phyloP scores from a whole-genome alignment of 2,113 vertebrate genomes.

The Scytalopus superciliaris region DNA sequence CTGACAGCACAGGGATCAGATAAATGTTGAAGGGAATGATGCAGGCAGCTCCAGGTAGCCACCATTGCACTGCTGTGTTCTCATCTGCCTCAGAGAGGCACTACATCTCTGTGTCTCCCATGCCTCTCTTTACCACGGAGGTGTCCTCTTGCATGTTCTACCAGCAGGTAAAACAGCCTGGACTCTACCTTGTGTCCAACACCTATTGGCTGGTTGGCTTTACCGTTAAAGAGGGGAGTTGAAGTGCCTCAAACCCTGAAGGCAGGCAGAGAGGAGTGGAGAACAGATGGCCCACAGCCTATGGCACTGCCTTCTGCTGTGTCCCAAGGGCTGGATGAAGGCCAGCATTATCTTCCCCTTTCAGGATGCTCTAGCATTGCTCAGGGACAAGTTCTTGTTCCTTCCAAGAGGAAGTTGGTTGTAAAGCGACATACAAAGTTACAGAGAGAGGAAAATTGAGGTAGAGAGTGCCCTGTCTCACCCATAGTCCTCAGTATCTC shows the following conservation, averaged over 20 bases:
- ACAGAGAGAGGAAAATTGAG: neutral
- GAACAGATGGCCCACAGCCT: neutral
- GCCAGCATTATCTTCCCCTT: neutral
- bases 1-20: neutral
- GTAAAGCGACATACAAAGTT: neutral
- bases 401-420: neutral
- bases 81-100: neutral
- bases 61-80: no score
- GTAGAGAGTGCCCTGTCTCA: neutral
- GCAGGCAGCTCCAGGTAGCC: neutral
- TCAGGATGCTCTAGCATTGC: neutral
- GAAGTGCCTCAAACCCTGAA: neutral
- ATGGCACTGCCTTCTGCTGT: neutral
- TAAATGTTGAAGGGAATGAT: neutral
- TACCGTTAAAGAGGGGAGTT: neutral
- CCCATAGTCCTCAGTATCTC: neutral
- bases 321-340: neutral
- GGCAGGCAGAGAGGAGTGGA: neutral
- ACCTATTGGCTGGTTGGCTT: neutral
- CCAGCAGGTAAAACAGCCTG: neutral
- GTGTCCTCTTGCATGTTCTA: neutral
- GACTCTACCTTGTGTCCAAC: neutral
- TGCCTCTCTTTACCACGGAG: neutral
- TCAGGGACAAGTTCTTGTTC: neutral
- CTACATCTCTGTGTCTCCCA: neutral